A percentile compares a stretch with the other conserved stretches of the same genome.
phyloP scores from a whole-genome alignment of 2,888 invertebrate species.

The Apamea epomidion region DNA sequence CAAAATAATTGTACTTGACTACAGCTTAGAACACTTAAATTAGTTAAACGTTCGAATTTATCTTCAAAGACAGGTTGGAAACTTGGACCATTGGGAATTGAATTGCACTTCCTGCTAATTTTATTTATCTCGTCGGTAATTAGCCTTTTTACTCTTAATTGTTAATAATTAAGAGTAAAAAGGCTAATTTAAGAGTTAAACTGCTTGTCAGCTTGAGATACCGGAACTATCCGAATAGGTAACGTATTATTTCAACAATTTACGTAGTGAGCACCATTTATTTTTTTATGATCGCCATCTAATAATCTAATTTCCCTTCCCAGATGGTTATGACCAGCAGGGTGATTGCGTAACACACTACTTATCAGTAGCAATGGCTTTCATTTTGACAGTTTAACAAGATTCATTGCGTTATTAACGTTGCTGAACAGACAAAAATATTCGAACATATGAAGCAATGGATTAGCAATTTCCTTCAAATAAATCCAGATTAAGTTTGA shows the following conservation, averaged over 20 bases:
- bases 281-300: conserved; percentile 49
- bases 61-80: conserved; percentile 15
- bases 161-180: not conserved
- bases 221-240: conserved; percentile 34
- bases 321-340: conserved; percentile 24
- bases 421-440: not conserved
- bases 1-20: conserved; percentile 83
- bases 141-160: not conserved
- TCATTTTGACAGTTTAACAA: not conserved
- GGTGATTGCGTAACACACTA: not conserved
- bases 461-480: not conserved
- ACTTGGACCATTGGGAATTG: conserved; percentile 1
- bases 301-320: conserved; percentile 56
- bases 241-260: conserved; percentile 51
- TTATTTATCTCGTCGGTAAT: not conserved
- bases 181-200: not conserved
- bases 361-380: not conserved
- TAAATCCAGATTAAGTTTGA: not conserved
- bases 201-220: conserved; percentile 10
- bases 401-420: not conserved
- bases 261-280: conserved; percentile 34
- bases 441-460: not conserved
- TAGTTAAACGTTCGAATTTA: conserved; percentile 71
- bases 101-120: conserved; percentile 11
- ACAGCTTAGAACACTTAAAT: conserved; percentile 73